phyloP scores from a whole-genome alignment of 2,888 invertebrate genomes.

The Limenitis camilla region DNA sequence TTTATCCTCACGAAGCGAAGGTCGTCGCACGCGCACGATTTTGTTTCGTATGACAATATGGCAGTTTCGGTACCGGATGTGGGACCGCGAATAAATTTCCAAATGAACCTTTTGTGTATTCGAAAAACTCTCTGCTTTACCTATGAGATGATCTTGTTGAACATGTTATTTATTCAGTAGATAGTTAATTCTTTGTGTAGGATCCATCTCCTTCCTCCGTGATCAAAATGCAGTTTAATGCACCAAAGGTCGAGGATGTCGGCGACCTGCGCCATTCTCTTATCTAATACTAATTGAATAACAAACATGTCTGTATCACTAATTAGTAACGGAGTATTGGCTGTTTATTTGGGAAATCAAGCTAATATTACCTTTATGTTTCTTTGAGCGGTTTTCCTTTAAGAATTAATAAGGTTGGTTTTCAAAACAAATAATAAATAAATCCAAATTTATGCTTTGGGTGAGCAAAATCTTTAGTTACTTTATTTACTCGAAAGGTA shows the following conservation, averaged over 20 bases:
- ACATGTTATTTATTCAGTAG: too few species aligned
- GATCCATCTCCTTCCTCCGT: too few species aligned
- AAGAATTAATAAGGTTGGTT: too few species aligned
- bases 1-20: conserved; percentile 46
- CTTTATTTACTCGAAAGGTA: too few species aligned
- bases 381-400: too few species aligned
- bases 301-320: conserved; percentile 25
- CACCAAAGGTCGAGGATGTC: conserved; percentile 18
- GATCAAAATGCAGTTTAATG: conserved; percentile 2
- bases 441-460: too few species aligned
- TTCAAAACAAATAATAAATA: too few species aligned
- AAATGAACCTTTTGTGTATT: not conserved
- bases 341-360: conserved; percentile 8
- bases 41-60: conserved; percentile 49
- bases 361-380: too few species aligned
- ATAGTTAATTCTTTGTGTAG: too few species aligned
- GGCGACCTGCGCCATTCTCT: conserved; percentile 18
- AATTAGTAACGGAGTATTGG: conserved; percentile 30
- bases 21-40: conserved; percentile 48
- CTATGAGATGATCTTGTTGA: not conserved
- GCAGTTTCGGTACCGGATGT: conserved; percentile 30
- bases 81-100: conserved; percentile 16
- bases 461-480: too few species aligned
- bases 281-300: conserved; percentile 29
- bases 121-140: not conserved